Conservation (phyloP, 2,113 vertebrate species). For the Agapornis roseicollis region DNA sequence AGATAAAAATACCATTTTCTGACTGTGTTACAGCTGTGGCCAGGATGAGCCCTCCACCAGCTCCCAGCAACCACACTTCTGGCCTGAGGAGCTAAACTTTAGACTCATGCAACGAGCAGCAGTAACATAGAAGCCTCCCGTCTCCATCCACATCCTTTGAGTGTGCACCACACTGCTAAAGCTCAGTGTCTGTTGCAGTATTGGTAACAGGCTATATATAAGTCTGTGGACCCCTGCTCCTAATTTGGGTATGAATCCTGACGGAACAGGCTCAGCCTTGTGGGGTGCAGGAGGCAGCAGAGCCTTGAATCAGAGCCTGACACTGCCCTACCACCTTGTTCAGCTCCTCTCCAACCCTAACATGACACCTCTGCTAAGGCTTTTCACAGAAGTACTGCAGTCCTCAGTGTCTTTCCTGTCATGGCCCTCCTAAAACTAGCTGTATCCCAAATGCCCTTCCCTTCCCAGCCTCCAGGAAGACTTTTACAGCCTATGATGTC, state of each 20-base stretch:
- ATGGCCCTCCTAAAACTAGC: neutral
- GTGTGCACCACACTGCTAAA: fast-evolving
- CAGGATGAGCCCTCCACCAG: neutral
- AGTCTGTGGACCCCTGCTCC: neutral
- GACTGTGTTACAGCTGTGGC: neutral
- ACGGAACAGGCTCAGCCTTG: fast-evolving
- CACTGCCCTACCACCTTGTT: fast-evolving
- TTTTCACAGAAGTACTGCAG: neutral
- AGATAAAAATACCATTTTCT: neutral
- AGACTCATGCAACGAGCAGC: neutral
- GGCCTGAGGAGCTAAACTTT: neutral
- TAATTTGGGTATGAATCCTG: neutral
- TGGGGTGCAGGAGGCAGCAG: neutral
- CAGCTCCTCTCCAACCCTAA: neutral
- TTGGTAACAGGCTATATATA: neutral
- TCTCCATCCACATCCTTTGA: neutral
- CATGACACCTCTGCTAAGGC: neutral
- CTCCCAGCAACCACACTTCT: neutral
- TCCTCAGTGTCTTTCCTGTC: neutral
- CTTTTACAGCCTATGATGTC: neutral
- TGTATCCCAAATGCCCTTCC: neutral
- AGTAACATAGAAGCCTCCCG: fast-evolving
- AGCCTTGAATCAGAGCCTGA: fast-evolving
- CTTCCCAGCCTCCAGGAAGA: neutral
- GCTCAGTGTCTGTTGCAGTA: neutral